Conservation (phyloP, 2,888 invertebrate genomes). For the Synanthedon tipuliformis region DNA sequence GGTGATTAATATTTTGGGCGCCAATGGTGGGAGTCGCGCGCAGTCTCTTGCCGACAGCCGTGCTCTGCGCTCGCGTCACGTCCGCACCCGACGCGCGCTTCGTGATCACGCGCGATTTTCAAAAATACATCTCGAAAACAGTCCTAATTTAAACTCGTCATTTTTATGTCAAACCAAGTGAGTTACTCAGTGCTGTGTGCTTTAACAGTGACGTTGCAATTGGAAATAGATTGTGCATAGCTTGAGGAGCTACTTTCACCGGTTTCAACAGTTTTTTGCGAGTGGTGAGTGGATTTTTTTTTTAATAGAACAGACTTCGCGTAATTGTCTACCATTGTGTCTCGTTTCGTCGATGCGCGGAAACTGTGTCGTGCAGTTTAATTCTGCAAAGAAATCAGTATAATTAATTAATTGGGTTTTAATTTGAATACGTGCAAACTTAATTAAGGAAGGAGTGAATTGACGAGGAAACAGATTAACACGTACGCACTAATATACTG, state of each 20-base stretch:
- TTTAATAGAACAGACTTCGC: conserved; percentile 36
- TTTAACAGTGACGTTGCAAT: conserved; percentile 26
- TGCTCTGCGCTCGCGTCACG: conserved; percentile 37
- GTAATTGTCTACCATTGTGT: conserved; percentile 31
- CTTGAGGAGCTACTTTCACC: conserved; percentile 39
- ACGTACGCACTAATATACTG: background rate
- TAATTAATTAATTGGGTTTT: too few relatives aligned
- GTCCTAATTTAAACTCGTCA: conserved; percentile 32
- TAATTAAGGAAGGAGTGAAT: conserved; percentile 1
- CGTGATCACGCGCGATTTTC: conserved; percentile 34
- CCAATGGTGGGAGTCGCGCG: conserved; percentile 50
- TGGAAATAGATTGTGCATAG: conserved; percentile 20
- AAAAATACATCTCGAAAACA: conserved; percentile 15
- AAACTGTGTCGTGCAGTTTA: conserved; percentile 18
- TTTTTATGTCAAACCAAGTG: conserved; percentile 31
- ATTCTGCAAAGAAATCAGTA: too few relatives aligned
- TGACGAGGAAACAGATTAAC: conserved; percentile 1
- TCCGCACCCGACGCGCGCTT: conserved; percentile 35
- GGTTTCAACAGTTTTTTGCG: conserved; percentile 42
- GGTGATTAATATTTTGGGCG: conserved; percentile 63
- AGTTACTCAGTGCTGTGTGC: conserved; percentile 50
- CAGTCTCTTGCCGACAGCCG: conserved; percentile 58
- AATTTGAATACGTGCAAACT: conserved; percentile 7
- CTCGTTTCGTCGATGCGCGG: conserved; percentile 27
- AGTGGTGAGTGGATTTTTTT: conserved; percentile 52